Conservation (phyloP, 53 echinoderm and acorn worm genomes). For the Astropecten irregularis region DNA sequence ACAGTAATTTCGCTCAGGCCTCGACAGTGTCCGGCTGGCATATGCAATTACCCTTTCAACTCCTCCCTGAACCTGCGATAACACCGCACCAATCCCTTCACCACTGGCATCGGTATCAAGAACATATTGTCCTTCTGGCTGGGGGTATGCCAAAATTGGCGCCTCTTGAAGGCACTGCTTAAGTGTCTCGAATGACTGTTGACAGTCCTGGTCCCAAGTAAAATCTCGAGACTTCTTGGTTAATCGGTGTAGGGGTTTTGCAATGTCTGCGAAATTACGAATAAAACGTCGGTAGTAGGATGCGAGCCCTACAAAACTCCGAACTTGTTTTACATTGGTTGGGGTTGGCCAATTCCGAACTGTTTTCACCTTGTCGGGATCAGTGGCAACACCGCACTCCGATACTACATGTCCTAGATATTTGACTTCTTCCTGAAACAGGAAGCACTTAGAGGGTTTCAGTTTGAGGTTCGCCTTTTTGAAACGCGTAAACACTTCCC, state of each 20-base stretch:
- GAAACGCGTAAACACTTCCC: conserved; percentile 14
- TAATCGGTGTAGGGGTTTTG: conserved; percentile 15
- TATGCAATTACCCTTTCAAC: neutral
- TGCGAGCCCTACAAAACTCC: conserved; percentile 43
- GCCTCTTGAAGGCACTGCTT: conserved; percentile 21
- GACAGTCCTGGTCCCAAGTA: conserved; percentile 11
- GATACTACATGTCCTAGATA: conserved; percentile 31
- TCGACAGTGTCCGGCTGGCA: neutral
- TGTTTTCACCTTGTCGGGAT: neutral
- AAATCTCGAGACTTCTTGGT: conserved; percentile 23
- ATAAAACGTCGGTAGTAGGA: conserved; percentile 47
- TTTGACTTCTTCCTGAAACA: conserved; percentile 2
- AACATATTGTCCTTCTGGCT: neutral
- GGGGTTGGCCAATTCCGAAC: conserved; percentile 3
- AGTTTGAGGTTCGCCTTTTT: neutral
- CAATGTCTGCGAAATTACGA: conserved; percentile 32
- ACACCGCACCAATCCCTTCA: neutral
- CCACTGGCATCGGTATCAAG: conserved; percentile 60
- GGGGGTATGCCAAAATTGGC: conserved; percentile 41
- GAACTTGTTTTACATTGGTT: conserved; percentile 2
- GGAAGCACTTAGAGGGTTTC: neutral
- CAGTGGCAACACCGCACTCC: neutral
- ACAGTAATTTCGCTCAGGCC: neutral
- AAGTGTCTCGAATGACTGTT: conserved; percentile 12
- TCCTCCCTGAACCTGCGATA: conserved; percentile 13